Evolutionary conservation across 2,113 vertebrate species (phyloP), one percentile per base, ranked within the genome.

Genomic region (Epinephelus fuscoguttatus): DNA sequence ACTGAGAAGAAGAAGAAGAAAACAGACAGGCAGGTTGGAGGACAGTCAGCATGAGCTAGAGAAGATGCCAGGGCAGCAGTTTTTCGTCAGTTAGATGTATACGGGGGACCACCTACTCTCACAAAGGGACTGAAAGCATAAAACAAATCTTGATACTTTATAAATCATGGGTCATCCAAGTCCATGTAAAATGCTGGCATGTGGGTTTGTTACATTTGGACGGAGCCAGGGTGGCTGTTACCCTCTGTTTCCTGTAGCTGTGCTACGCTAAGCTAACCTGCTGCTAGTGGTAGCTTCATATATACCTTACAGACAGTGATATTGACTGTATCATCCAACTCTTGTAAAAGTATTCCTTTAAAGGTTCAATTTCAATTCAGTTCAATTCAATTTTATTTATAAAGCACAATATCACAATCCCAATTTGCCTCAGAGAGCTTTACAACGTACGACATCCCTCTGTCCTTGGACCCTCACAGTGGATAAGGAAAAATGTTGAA

Each of bases 1-100:
- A 70, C 63, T 71, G 64, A 66, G 61, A 56, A 55, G 49, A 52
- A 71, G 55, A 53, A 74, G 55, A 50, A 74, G 80, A 81, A 84
- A 83, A 63, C 86, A 81, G 85, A 66, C 25, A 17, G 57, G 12
- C 53, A 61, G n/a, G 72, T 63, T 84, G 87, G 77, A 79, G 59
- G 33, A 77, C 4, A 69, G 25, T 57, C 33, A 10, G 53, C 17
- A 25, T 33, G 61, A 79, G 14, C 25, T 70, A 4, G 4, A 47
- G 53, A 82, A 86, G 63, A 84, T 63, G 61, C 63, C 47, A 83
- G 21, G 60, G 59, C 61, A n/a, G 40, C 45, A 47, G 17, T 59
- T 72, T 81, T 70, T 84, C 53, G 53, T 70, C 40, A 17, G 53
- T 53, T 42, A 27, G 69, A 75, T 23, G 18, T 42, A 23, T 27